Base-by-base conservation (phyloP, 1,140 invertebrate genomes). In the Oscheius sp. region DNA sequence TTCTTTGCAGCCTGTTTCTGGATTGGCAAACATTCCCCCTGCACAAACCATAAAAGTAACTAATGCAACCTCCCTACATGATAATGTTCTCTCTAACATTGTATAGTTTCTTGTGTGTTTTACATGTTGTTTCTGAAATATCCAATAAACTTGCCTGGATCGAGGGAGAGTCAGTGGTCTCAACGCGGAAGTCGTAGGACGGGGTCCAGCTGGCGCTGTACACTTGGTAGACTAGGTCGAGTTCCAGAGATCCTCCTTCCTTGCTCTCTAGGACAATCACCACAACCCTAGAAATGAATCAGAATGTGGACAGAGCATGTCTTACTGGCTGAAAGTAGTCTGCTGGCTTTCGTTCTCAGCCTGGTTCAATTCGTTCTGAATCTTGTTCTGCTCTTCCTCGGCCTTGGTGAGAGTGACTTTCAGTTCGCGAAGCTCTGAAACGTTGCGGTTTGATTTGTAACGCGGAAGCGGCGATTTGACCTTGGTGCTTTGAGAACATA, bases 171-270 rank as follows among this genome's bases (percentile, higher is more conserved):
- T 68, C 65, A 3, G 46, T 71, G 18, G 64, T 84, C 36, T 80
- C 79, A 36, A 85, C 84, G 42, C 86, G 78, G 13, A 87, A 79
- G 72, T 87, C 86, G 74, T 86, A 86, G 18, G 75, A 79, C 13
- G 85, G 84, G 13, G 68, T 73, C 86, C 85, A 86, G 4, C 68
- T 71, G 13, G 85, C 85, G 46, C 77, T 63, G 7, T 26, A 34
- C 1, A 86, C 85, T 35, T 86, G 80, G 67, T 87, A 87, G 20
- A 81, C 82, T 15, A 86, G 23, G 35, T 79, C 73, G 2, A 79
- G 46, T 46, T 55, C 26, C 46, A 78, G 61, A 13, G 34, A 42
- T 32, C 20, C 26, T 23, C 65, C 65, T 38, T 49, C 45, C 13
- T 29, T 13, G 36, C 52, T 73, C 29, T 74, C 72, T 2, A 74